Conservation (phyloP, 2,888 invertebrate genomes). For the Cerceris rybyensis region DNA sequence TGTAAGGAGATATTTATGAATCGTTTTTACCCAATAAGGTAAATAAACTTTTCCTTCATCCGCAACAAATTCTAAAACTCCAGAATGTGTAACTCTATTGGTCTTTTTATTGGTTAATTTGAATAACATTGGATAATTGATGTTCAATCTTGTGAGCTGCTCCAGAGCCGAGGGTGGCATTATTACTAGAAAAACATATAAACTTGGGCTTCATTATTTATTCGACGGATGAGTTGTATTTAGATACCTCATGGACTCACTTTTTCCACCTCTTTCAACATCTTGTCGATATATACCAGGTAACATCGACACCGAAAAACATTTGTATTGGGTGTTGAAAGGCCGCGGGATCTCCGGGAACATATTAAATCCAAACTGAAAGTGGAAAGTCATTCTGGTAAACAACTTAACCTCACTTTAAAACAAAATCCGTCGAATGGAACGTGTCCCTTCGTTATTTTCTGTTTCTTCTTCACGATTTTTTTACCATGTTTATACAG, state of each 20-base stretch:
- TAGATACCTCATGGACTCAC: constrained; percentile 83
- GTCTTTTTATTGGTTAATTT: constrained; percentile 95
- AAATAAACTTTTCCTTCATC: constrained; percentile 99
- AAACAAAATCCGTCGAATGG: constrained; percentile 13
- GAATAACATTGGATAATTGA: constrained; percentile 99
- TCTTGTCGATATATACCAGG: constrained; percentile 96
- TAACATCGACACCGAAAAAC: constrained; percentile 97
- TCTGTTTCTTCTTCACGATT: not conserved
- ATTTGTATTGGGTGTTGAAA: constrained; percentile 93
- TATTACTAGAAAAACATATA: constrained; percentile 87
- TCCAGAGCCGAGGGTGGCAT: constrained; percentile 99
- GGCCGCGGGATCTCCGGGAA: constrained; percentile 92
- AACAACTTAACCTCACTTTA: constrained; percentile 58
- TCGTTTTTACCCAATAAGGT: constrained; percentile 95
- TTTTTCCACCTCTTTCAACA: constrained; percentile 98
- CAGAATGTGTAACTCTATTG: constrained; percentile 94
- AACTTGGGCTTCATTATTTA: not conserved
- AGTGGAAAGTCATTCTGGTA: constrained; percentile 75
- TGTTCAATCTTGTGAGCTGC: constrained; percentile 94
- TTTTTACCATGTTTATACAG: constrained; percentile 54
- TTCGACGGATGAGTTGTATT: not conserved
- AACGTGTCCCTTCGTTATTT: constrained; percentile 13
- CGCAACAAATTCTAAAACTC: constrained; percentile 98
- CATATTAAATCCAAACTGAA: constrained; percentile 94
- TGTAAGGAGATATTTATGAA: constrained; percentile 18